phyloP scores from a whole-genome alignment of 2,888 invertebrate genomes.

The Argynnis bischoffii region DNA sequence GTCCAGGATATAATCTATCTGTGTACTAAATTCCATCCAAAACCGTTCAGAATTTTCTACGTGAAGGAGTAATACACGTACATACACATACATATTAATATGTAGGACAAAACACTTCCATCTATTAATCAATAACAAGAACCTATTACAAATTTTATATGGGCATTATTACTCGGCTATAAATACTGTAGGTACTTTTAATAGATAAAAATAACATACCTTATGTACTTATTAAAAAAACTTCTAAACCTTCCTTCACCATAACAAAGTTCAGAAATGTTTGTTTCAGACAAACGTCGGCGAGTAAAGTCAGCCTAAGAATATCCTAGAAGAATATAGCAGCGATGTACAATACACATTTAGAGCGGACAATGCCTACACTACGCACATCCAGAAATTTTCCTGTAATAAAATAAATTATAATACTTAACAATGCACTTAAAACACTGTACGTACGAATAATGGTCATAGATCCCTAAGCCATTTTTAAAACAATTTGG shows the following conservation, averaged over 20 bases:
- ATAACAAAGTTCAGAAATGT: conserved; percentile 22
- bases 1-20: too few species aligned
- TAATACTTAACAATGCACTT: too few species aligned
- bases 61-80: too few species aligned
- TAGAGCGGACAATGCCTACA: conserved; percentile 22
- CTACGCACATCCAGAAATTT: conserved; percentile 22
- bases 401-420: conserved; percentile 16
- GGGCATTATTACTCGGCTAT: too few species aligned
- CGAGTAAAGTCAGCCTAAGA: conserved; percentile 10
- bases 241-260: not conserved
- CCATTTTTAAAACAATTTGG: too few species aligned
- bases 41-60: too few species aligned
- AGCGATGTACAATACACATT: conserved; percentile 25
- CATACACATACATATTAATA: not conserved
- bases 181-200: not conserved
- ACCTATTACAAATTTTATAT: too few species aligned
- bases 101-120: too few species aligned
- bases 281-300: conserved; percentile 25
- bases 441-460: too few species aligned
- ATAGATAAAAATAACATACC: not conserved
- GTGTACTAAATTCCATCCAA: too few species aligned
- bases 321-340: not conserved
- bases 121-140: too few species aligned
- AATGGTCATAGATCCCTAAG: too few species aligned
- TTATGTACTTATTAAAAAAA: not conserved